phyloP scores from a whole-genome alignment of 2,888 invertebrate genomes.

The Tetranychus piercei region DNA sequence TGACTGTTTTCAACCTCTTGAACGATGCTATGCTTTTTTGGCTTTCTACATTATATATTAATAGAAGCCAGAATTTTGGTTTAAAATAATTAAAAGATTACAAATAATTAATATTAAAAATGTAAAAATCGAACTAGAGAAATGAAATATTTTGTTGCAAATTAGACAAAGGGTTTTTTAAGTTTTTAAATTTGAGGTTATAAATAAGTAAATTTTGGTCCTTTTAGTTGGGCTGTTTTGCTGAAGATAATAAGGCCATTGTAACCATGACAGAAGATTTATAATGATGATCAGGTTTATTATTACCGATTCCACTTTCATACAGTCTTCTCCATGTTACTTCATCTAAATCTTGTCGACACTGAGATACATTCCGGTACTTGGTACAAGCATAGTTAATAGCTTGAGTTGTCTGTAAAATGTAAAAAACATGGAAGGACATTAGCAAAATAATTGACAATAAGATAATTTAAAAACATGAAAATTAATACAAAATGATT shows the following conservation, averaged over 20 bases:
- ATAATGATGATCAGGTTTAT: background rate
- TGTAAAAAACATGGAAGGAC: background rate
- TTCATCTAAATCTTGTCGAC: background rate
- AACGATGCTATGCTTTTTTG: too few relatives aligned
- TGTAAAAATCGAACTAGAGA: too few relatives aligned
- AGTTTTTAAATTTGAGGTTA: too few relatives aligned
- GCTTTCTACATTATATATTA: too few relatives aligned
- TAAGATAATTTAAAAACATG: too few relatives aligned
- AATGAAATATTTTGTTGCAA: too few relatives aligned
- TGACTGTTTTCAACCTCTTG: too few relatives aligned
- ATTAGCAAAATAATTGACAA: background rate
- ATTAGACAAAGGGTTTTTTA: too few relatives aligned
- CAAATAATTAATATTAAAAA: too few relatives aligned
- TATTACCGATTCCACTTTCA: background rate
- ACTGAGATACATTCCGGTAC: background rate
- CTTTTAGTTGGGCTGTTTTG: background rate
- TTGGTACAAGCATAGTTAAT: background rate
- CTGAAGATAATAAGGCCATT: background rate
- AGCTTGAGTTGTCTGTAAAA: background rate
- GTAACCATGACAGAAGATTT: background rate
- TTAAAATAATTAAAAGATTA: too few relatives aligned
- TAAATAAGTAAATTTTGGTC: background rate
- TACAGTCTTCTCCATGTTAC: background rate
- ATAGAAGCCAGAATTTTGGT: too few relatives aligned
- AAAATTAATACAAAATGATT: too few relatives aligned